Evolutionary conservation across 1,140 invertebrate genomes (phyloP).

Genomic region (Drosophila miranda): DNA sequence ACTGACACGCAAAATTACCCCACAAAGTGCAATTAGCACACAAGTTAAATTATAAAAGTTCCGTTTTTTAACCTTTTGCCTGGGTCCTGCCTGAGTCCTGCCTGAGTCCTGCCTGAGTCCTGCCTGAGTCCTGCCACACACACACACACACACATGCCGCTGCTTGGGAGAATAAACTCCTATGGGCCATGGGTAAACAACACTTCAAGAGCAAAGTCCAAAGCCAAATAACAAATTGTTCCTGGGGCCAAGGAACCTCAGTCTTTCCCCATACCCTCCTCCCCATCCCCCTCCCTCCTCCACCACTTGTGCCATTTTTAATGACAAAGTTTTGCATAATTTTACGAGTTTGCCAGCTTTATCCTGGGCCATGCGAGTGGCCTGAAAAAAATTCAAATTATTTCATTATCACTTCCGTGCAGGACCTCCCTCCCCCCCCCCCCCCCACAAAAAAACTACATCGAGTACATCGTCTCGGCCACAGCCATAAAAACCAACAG

Average conservation of each 20-base stretch:
- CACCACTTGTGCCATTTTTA: slow-evolving; percentile 59
- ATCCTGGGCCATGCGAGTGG: slow-evolving; percentile 24
- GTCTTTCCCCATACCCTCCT: background rate
- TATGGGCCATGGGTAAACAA: slow-evolving; percentile 43
- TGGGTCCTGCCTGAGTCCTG: background rate
- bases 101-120: no score
- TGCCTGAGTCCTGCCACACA: background rate
- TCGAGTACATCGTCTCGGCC: no score
- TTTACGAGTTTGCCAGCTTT: slow-evolving; percentile 71
- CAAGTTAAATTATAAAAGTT: slow-evolving; percentile 76
- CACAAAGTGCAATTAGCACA: slow-evolving; percentile 75
- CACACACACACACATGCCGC: slow-evolving; percentile 18
- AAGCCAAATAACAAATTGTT: slow-evolving; percentile 74
- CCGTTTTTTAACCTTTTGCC: slow-evolving; percentile 54
- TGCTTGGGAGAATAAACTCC: background rate
- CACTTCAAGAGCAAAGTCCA: slow-evolving; percentile 70
- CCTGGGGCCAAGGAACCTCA: slow-evolving; percentile 33
- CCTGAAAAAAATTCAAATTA: slow-evolving; percentile 70
- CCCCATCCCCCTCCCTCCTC: background rate
- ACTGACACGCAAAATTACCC: slow-evolving; percentile 73
- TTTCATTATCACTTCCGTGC: slow-evolving; percentile 75
- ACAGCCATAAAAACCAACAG: slow-evolving; percentile 37
- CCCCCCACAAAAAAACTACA: background rate
- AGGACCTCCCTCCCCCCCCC: no score
- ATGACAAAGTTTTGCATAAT: slow-evolving; percentile 80